Evolutionary conservation across 2,888 invertebrate genomes (phyloP), one percentile per base, ranked within the genome.

Genomic region (Acheta domesticus): DNA sequence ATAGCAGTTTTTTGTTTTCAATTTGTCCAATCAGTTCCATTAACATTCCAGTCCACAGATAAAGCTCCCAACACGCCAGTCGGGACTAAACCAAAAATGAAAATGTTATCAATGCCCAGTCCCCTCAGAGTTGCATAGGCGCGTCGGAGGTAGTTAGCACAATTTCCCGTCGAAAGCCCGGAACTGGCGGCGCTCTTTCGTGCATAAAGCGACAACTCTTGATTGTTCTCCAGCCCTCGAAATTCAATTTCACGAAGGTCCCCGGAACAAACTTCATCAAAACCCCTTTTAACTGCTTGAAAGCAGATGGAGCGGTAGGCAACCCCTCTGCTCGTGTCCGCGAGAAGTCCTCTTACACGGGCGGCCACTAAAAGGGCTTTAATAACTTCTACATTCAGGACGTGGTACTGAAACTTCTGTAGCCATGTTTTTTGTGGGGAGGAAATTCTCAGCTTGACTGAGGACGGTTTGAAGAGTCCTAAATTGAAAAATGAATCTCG

Each of bases 151-250:
- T 62, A 62, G n/a, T 62, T 62, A 62, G 62, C n/a, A 14, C 62
- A 62, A 62, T 62, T 62, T 62, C 62, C n/a, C 62, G 4, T n/a
- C n/a, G 62, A 62, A 5, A 62, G 14, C 36, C 36, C 8, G 14
- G 62, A 62, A 62, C 62, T 19, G 4, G 62, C 62, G 16, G 62
- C 14, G 62, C 62, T 62, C 62, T 62, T 62, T 62, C 62, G 62
- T 62, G n/a, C 14, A n/a, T 62, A 62, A 62, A 62, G n/a, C 62
- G 62, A 62, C 62, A 62, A 62, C 62, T 62, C 62, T 62, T 62
- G 62, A 62, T 62, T 62, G 62, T 62, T n/a, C 62, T 62, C n/a
- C n/a, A n/a, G 62, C 62, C 62, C 62, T 62, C 62, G 62, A 62
- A 62, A 62, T 62, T 62, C 62, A 62, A 62, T 62, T 62, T 62